Evolutionary conservation across 2,888 invertebrate species (phyloP).

Genomic region (Hartigia nigra): DNA sequence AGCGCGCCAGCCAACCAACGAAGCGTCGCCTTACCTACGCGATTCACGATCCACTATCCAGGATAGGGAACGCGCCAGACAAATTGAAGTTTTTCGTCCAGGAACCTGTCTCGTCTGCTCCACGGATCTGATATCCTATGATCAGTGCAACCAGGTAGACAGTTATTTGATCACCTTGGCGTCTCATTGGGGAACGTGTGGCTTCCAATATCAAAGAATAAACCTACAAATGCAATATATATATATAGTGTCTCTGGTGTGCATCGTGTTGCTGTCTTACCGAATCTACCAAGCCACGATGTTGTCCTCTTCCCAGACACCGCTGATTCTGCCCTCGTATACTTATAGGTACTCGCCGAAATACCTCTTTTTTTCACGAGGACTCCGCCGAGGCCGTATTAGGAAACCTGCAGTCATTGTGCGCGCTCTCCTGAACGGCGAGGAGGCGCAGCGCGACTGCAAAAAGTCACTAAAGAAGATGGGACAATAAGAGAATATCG

Average conservation of each 20-base stretch:
- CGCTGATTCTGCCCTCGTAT: slow-evolving; percentile 16
- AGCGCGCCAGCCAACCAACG: neutral
- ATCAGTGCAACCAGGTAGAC: neutral
- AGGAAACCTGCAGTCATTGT: slow-evolving; percentile 61
- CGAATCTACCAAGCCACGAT: neutral
- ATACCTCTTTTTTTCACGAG: slow-evolving; percentile 52
- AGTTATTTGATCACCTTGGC: neutral
- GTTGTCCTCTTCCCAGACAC: slow-evolving; percentile 35
- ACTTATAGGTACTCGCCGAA: slow-evolving; percentile 41
- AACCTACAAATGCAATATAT: slow-evolving; percentile 7
- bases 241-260: neutral
- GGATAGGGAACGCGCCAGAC: slow-evolving; percentile 33
- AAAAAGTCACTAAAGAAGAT: slow-evolving; percentile 35
- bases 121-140: slow-evolving; percentile 9
- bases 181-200: slow-evolving; percentile 15
- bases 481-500: slow-evolving; percentile 29
- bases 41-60: slow-evolving; percentile 11
- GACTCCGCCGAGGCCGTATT: slow-evolving; percentile 49
- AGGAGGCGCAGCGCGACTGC: slow-evolving; percentile 18
- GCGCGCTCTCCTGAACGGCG: slow-evolving; percentile 44
- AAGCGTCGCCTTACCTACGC: neutral
- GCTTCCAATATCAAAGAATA: slow-evolving; percentile 6
- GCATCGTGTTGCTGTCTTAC: neutral
- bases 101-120: slow-evolving; percentile 21
- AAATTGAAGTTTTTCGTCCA: slow-evolving; percentile 23